These are phyloP conservation scores for Philotrypesis tridentata DNA, from an alignment of 1,140 invertebrate species.

Conservation along the genomic window DNA sequence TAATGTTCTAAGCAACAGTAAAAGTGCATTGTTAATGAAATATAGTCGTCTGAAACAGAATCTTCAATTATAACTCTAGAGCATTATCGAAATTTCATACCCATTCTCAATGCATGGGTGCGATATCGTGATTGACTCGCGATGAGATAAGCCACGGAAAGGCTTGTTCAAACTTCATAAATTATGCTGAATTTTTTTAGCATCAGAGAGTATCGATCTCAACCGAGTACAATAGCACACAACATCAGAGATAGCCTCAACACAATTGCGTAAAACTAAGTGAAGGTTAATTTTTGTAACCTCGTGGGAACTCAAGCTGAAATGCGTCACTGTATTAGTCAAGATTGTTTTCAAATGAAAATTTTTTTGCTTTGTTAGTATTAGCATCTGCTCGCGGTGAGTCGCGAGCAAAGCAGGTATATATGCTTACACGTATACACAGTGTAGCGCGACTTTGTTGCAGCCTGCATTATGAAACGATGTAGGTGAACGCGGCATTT, in stretches of 20 bases:
- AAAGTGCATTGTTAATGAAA: too few species aligned
- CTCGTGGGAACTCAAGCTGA: slow-evolving; percentile 33
- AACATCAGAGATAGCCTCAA: slow-evolving; percentile 23
- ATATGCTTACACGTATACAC: background rate
- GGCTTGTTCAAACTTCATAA: too few species aligned
- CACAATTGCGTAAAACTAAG: slow-evolving; percentile 41
- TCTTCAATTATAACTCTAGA: too few species aligned
- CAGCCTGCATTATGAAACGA: slow-evolving; percentile 35
- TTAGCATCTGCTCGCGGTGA: slow-evolving; percentile 25
- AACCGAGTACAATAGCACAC: background rate
- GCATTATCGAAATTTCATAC: too few species aligned
- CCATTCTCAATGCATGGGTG: too few species aligned
- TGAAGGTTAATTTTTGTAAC: slow-evolving; percentile 46
- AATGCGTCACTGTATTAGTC: slow-evolving; percentile 18
- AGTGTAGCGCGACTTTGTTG: slow-evolving; percentile 21
- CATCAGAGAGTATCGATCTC: background rate
- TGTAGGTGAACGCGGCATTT: slow-evolving; percentile 47
- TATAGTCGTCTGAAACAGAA: too few species aligned
- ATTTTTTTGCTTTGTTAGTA: slow-evolving; percentile 40
- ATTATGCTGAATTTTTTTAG: too few species aligned
- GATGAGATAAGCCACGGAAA: too few species aligned
- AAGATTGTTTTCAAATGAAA: slow-evolving; percentile 44
- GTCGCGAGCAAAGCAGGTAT: background rate
- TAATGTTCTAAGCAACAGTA: too few species aligned
- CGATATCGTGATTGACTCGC: too few species aligned